Evolutionary conservation across 1,140 invertebrate species (phyloP), one percentile per base, ranked within the genome.

Genomic region (Arctopsyche grandis): DNA sequence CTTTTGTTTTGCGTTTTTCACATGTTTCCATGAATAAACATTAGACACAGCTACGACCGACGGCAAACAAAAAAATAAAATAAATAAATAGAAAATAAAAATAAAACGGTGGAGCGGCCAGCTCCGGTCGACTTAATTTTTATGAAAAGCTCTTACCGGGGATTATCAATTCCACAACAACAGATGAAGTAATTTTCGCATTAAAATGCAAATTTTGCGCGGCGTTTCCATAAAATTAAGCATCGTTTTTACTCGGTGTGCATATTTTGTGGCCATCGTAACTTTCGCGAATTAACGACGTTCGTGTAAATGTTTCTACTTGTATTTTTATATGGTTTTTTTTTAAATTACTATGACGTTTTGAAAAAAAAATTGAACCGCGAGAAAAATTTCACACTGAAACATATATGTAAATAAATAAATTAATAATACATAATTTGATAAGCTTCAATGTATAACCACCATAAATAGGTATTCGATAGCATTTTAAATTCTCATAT

Each of bases 121-220:
- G 66, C 69, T 52, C 48, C 19, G 38, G 48, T 52, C 56, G 52
- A 76, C 77, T 81, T 81, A 81, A 79, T 77, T 74, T 76, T 73
- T 38, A 73, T 74, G 75, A 77, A 81, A 81, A 81, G 69, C 76
- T 70, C 78, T 79, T 79, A 77, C 66, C 58, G 77, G 38, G 78
- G 69, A 81, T 81, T 79, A 81, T 81, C 70, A 81, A 81, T 81
- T 81, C 78, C 63, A 66, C 63, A 74, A 69, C 78, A 79, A 66
- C 80, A 81, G 63, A 76, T 75, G 75, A 77, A 79, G 80, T 81
- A 76, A 81, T 81, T 77, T 74, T 79, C 74, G 73, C 78, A 81
- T 81, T 81, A 79, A 81, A 74, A 81, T 81, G 80, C 76, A 81
- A 79, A 81, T 81, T 75, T 81, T 24, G 16, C 19, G 48, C 74